Evolutionary conservation across 2,888 invertebrate genomes (phyloP).

Genomic region (Actias luna): DNA sequence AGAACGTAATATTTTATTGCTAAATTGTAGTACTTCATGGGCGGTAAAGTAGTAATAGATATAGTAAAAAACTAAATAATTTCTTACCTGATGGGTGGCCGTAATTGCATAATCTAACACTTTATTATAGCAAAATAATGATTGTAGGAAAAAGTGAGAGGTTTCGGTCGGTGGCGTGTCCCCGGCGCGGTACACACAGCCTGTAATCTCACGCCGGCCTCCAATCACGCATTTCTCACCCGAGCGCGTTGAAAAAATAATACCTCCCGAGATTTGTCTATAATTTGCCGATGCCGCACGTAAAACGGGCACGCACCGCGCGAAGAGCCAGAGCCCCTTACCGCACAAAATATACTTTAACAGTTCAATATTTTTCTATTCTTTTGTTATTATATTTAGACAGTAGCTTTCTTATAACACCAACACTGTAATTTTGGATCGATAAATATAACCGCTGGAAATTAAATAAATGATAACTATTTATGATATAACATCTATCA

Average conservation of each 20-base stretch:
- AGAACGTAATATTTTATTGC: not conserved
- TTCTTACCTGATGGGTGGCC: constrained; percentile 57
- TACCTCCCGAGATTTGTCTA: constrained; percentile 77
- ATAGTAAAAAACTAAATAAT: constrained; percentile 27
- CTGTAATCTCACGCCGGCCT: constrained; percentile 78
- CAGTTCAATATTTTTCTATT: constrained; percentile 55
- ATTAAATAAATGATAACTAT: constrained; percentile 18
- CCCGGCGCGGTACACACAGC: constrained; percentile 43
- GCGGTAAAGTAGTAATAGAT: not conserved
- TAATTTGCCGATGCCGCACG: constrained; percentile 75
- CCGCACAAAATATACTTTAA: constrained; percentile 37
- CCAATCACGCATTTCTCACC: constrained; percentile 81
- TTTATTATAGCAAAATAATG: constrained; percentile 78
- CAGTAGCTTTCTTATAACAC: constrained; percentile 61
- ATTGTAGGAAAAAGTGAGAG: constrained; percentile 69
- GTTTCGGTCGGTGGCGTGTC: constrained; percentile 73
- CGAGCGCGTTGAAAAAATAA: constrained; percentile 81
- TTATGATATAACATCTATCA: constrained; percentile 15
- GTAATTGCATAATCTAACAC: constrained; percentile 72
- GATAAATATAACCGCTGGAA: constrained; percentile 27
- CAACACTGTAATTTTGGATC: constrained; percentile 50
- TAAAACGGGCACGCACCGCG: constrained; percentile 33
- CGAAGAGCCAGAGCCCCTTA: constrained; percentile 25
- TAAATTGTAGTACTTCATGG: not conserved
- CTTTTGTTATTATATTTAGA: constrained; percentile 61